Conservation (phyloP, 2,797 vertebrate species). For the Urophycis tenuis region DNA sequence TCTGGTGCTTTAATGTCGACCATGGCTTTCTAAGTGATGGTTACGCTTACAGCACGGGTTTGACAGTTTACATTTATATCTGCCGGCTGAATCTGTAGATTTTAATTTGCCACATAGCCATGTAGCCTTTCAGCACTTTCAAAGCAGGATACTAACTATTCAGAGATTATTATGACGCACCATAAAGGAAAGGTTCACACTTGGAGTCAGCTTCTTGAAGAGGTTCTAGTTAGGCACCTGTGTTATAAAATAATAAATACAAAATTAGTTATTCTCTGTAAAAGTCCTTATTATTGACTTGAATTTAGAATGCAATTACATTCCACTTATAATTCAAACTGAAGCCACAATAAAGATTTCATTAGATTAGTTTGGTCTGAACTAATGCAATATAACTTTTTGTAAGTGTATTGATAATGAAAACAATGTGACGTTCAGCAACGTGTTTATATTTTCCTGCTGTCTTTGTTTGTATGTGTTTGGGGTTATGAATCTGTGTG, state of each 20-base stretch:
- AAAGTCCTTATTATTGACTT: not conserved
- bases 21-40: slow-evolving; percentile 31
- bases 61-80: slow-evolving; percentile 36
- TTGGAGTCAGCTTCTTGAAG: not conserved
- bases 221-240: not conserved
- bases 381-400: not conserved
- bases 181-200: not conserved
- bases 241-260: not conserved
- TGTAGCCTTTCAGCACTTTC: not conserved
- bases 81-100: not conserved
- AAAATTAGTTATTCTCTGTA: not conserved
- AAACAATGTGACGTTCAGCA: not conserved
- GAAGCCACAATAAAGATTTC: not conserved
- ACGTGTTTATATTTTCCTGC: not conserved
- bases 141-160: not conserved
- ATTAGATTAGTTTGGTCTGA: not conserved
- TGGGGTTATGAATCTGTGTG: not conserved
- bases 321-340: not conserved
- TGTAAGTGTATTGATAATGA: not conserved
- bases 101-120: not conserved
- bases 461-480: not conserved
- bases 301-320: not conserved
- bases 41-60: slow-evolving; percentile 20
- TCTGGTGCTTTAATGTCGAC: slow-evolving; percentile 39
- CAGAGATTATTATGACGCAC: not conserved